Evolutionary conservation across 2,797 vertebrate genomes (phyloP).

Genomic region (Potorous gilbertii): DNA sequence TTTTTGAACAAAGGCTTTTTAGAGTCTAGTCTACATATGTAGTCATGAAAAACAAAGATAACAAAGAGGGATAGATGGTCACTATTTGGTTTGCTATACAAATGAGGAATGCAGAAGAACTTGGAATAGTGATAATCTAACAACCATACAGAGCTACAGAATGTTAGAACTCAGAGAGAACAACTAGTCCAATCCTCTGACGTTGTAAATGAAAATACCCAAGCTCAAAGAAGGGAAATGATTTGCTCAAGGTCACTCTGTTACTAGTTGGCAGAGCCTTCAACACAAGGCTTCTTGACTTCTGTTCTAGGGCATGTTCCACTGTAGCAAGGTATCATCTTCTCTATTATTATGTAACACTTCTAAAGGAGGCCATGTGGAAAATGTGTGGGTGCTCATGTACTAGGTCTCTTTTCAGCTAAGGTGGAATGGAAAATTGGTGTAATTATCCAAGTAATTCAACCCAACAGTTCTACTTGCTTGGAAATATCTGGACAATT

Average conservation of each 20-base stretch:
- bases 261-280: background rate
- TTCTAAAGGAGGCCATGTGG: background rate
- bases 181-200: background rate
- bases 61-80: background rate
- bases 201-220: background rate
- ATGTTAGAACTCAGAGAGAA: background rate
- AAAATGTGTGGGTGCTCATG: background rate
- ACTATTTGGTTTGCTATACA: background rate
- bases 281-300: background rate
- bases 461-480: background rate
- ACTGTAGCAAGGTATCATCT: background rate
- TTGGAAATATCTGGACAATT: background rate
- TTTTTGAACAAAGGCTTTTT: background rate
- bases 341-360: background rate
- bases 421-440: background rate
- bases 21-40: background rate
- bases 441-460: background rate
- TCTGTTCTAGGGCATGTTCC: background rate
- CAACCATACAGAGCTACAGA: background rate
- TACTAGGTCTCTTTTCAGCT: background rate
- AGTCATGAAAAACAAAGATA: background rate
- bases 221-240: background rate
- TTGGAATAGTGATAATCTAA: background rate
- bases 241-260: background rate
- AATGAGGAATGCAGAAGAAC: background rate